Base-by-base conservation (phyloP, 1,140 invertebrate species). In the Euwallacea similis region DNA sequence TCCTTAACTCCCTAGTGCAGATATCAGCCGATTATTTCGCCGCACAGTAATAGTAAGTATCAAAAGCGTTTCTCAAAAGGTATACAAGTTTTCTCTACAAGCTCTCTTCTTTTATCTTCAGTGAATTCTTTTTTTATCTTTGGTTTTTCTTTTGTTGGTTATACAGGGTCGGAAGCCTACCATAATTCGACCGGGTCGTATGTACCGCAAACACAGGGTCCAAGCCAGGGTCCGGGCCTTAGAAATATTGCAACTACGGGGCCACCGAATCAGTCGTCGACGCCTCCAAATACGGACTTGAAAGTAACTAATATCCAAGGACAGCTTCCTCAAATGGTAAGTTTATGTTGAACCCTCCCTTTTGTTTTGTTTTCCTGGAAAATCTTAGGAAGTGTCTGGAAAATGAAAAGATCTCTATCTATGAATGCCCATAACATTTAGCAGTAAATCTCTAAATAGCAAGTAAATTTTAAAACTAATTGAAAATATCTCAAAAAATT, bases 211-310 rank as follows among this genome's bases (percentile, higher is more conserved):
- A 72, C 76, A n/a, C 79, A 78, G 65, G 75, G 62, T 13, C 75
- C 73, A 50, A 79, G 75, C 54, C 79, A 79, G 59, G 77, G 71
- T 21, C 66, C 47, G 50, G 60, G 80, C 56, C 75, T 79, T 71
- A 75, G 74, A 16, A 56, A 53, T 7, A 56, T 70, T 53, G 71
- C 75, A 65, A 76, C 74, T 55, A 74, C 78, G 9, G 77, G 74
- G 46, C 81, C 80, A 54, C 81, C 81, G 15, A 82, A 77, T 66
- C 80, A 82, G 73, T 67, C 81, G 11, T 80, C 81, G 4, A 81
- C 81, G 33, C 80, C 80, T 43, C 80, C 81, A 41, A 80, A 78
- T 55, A 74, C 70, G 53, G 81, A 82, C 55, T 42, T 82, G 44
- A 82, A 82, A 74, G 79, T 80, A 16, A 69, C 73, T 53, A 62